Evolutionary conservation across 2,797 vertebrate genomes (phyloP), one percentile per base, ranked within the genome.

Genomic region (Mormyrus hasselquistii): DNA sequence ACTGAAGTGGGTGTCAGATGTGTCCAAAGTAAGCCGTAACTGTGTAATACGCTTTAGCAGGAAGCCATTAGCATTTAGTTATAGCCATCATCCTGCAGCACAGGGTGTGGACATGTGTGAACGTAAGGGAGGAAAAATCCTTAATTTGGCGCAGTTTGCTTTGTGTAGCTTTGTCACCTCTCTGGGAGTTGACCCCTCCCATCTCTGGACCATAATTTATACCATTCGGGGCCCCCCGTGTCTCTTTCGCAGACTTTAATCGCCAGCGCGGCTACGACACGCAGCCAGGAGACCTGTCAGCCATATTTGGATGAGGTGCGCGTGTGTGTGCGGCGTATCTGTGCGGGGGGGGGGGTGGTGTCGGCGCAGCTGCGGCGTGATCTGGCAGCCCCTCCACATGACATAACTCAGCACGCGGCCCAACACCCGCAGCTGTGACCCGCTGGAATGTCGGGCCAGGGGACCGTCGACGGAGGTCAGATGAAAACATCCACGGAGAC

Each of bases 391-490:
- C 85, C 10, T 59, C 53, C 85, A 38, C 53, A 55, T 59, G 85
- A 59, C 53, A 87, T 87, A 62, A 62, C 55, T 79, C 87, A 16
- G 49, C 41, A 50, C 10, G 22, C 65, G 44, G 44, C 47, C 4
- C 87, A 55, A 69, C 16, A 7, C 69, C 8, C 22, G 25, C 87
- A 79, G 29, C 65, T 79, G 49, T 22, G 47, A 69, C 87, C 65
- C 87, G 9, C 65, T 52, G 87, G 62, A 88, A 69, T 25, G 65
- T 87, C 55, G 25, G 57, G 57, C 53, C 85, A 87, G 53, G 53
- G 25, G 85, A 59, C 85, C 85, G 41, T 59, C 34, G 29, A 57
- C 52, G 38, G 84, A 38, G 55, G 52, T 65, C 38, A 41, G 29
- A 62, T 59, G 16, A 62, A 87, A 49, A n/a, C 55, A 38, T 79